Base-by-base conservation (phyloP, 2,888 invertebrate species). In the Chalcis sispes region DNA sequence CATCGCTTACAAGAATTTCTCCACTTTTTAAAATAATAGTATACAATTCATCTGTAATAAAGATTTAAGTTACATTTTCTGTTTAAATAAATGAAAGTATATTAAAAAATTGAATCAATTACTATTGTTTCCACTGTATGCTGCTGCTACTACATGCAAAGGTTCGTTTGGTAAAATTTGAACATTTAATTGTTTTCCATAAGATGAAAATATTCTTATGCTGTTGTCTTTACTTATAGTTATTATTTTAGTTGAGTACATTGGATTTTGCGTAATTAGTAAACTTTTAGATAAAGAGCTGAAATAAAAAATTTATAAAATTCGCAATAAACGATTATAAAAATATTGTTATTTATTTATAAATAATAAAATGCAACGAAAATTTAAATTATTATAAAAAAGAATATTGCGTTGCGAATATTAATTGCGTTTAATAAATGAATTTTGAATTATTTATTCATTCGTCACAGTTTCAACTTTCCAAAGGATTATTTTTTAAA, bases 81-180 rank as follows among this genome's bases (percentile, higher is more conserved):
- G 70, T 20, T 20, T 13, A 46, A 62, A 48, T 48, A 27, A 10
- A 25, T 23, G n/a, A 7, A 52, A 3, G 15, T 46, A 23, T 48
- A 23, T 27, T 48, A n/a, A 15, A 58, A 48, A n/a, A 23, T 29
- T 56, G 5, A 15, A 25, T 13, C n/a, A 13, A 2, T n/a, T 72
- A 84, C 84, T 76, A 15, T 74, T 77, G n/a, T 79, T 81, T 36
- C 77, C 81, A 32, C 81, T 82, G 58, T 79, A 82, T 0, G 80
- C 62, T 5, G 80, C 77, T 5, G 78, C 75, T 4, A 80, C 29
- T 10, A 82, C 78, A n/a, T 79, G 18, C 20, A 81, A 72, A 3
- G 10, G 1, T 23, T 75, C 56, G 32, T 62, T 15, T 5, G 81
- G 77, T 3, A 84, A 72, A 36, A 84, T 75, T 48, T 82, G 82